Evolutionary conservation across 2,113 vertebrate species (phyloP).

Genomic region (Willisornis vidua): DNA sequence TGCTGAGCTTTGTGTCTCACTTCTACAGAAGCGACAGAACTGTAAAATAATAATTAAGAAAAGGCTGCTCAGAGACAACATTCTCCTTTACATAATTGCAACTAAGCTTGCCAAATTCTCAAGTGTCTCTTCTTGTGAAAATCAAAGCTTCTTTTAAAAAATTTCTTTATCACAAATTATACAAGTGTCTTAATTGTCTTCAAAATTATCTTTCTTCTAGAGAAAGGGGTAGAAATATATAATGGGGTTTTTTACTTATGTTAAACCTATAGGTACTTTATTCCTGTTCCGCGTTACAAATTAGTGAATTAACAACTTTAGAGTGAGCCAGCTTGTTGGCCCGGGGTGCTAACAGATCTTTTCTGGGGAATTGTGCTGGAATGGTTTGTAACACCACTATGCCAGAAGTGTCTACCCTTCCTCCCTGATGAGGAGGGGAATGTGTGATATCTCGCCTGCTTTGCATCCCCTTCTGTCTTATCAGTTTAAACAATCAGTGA

Average conservation of each 20-base stretch:
- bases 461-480: background rate
- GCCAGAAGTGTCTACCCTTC: background rate
- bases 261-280: background rate
- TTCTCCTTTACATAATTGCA: background rate
- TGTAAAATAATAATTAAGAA: background rate
- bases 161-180: background rate
- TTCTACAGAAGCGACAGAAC: background rate
- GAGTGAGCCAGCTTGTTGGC: background rate
- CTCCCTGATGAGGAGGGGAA: background rate
- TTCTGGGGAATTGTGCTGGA: background rate
- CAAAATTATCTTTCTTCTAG: background rate
- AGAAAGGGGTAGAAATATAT: background rate
- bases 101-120: background rate
- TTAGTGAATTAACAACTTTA: background rate
- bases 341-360: background rate
- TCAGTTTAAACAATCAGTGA: background rate
- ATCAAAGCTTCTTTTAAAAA: background rate
- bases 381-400: background rate
- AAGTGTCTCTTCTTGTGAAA: background rate
- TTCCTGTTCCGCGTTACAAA: background rate
- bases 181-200: background rate
- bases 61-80: background rate
- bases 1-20: background rate
- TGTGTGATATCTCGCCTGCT: background rate
- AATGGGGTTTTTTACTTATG: background rate